Base-by-base conservation (phyloP, 2,888 invertebrate species). In the Tanypteryx hageni region DNA sequence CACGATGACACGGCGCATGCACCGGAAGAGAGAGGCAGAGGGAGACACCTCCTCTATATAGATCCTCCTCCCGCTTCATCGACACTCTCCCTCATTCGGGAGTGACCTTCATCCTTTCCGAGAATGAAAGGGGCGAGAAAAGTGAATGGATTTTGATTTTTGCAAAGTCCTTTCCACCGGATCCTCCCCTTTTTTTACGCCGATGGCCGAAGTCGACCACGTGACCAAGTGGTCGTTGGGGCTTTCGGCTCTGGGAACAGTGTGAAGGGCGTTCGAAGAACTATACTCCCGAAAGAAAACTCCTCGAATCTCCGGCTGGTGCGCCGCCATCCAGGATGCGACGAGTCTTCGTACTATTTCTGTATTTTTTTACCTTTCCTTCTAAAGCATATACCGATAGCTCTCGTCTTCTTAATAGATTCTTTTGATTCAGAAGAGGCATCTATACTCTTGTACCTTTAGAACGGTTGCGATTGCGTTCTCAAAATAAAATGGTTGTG, bases 21-120 rank as follows among this genome's bases (percentile, higher is more conserved):
- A n/a, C 4, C 10, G 64, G 89, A 89, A 89, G 64, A 89, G 89
- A 64, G 44, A 64, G n/a, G 64, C 31, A 89, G 44, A 64, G 16
- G 89, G 86, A 89, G 31, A 44, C 31, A 68, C 44, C 44, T 44
- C 44, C 44, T 44, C 44, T 44, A 44, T 44, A 44, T 44, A 44
- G 44, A 44, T 44, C 44, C 44, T 44, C 44, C 44, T 44, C 1
- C 44, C 18, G 86, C 58, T 59, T 27, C 86, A 31, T 61, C 16
- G 18, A 18, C 59, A 31, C 64, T 64, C 44, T 56, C n/a, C 0
- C 18, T 89, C 61, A 31, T 64, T 44, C 89, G 18, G 9, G n/a
- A 16, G 14, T 61, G 18, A 64, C 31, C 61, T 64, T 64, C 44
- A 44, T 64, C 44, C 68, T 89, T 89, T 64, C 61, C 64, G 16